These are phyloP conservation scores for Orthosia incerta DNA, from an alignment of 2,888 invertebrate species.

Conservation along the genomic window DNA sequence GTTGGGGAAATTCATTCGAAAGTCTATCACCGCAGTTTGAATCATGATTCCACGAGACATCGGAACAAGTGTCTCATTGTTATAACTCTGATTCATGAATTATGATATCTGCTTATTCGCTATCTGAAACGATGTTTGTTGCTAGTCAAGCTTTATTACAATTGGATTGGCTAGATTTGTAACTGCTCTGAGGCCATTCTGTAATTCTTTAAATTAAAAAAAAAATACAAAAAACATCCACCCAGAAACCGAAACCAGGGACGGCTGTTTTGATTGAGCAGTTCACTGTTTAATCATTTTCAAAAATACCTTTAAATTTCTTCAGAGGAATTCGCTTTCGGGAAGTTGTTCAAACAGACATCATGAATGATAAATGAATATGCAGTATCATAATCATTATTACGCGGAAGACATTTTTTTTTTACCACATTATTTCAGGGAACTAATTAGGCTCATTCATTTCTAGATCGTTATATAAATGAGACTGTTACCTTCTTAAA, in stretches of 20 bases:
- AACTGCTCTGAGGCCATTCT: background rate
- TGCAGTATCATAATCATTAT: slow-evolving; percentile 9
- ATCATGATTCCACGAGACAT: slow-evolving; percentile 19
- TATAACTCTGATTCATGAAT: slow-evolving; percentile 3
- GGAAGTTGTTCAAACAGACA: slow-evolving; percentile 13
- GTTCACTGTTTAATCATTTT: slow-evolving; percentile 1
- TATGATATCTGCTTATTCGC: background rate
- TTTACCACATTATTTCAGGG: too few relatives aligned
- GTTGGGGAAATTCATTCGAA: slow-evolving; percentile 13
- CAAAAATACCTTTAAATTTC: background rate
- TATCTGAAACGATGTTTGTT: background rate
- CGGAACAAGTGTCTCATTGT: background rate
- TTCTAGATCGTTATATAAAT: background rate
- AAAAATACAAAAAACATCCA: background rate
- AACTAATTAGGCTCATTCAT: background rate
- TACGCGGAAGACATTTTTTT: slow-evolving; percentile 23
- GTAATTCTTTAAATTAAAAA: background rate
- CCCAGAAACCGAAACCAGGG: background rate
- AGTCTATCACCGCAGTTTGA: slow-evolving; percentile 10
- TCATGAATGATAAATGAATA: slow-evolving; percentile 5
- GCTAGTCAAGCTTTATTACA: background rate
- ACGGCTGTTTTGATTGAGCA: background rate
- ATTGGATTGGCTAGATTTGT: background rate
- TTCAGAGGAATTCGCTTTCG: background rate
- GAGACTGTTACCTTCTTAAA: background rate